A percentile compares a stretch with the other conserved stretches of the same genome.
Conservation (phyloP, 2,888 invertebrate genomes). For the Coecobrya sp. region DNA sequence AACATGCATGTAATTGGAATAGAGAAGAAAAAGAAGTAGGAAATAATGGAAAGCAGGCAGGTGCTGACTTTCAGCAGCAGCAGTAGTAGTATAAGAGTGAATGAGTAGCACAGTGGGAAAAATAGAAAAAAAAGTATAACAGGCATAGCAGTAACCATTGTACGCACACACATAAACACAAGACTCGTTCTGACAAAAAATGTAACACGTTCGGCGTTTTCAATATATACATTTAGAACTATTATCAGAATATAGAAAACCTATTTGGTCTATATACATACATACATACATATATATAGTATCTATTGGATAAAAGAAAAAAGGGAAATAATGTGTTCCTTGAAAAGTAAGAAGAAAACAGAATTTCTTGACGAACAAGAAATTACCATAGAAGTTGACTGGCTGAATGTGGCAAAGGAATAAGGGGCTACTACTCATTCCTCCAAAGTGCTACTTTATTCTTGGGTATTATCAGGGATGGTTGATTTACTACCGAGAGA, state of each 20-base stretch:
- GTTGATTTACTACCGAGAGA: slow-evolving; percentile 72
- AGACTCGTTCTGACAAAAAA: slow-evolving; percentile 2
- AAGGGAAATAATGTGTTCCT: slow-evolving; percentile 48
- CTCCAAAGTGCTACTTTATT: slow-evolving; percentile 65
- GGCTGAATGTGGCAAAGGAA: not conserved
- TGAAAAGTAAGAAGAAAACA: not conserved
- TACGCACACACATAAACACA: slow-evolving; percentile 1
- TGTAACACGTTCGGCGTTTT: slow-evolving; percentile 21
- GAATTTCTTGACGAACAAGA: slow-evolving; percentile 36
- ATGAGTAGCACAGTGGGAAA: slow-evolving; percentile 40
- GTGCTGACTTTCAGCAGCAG: slow-evolving; percentile 64
- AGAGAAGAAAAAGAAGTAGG: slow-evolving; percentile 17
- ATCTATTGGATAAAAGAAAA: slow-evolving; percentile 34
- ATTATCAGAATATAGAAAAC: not conserved
- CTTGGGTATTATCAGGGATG: slow-evolving; percentile 66
- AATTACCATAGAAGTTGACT: slow-evolving; percentile 58
- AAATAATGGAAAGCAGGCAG: slow-evolving; percentile 68
- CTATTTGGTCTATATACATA: slow-evolving; percentile 12
- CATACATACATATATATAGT: too few species aligned
- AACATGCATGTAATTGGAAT: slow-evolving; percentile 78
- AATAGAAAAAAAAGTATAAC: not conserved
- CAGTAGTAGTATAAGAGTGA: not conserved
- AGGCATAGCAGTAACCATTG: not conserved
- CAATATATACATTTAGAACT: slow-evolving; percentile 6
- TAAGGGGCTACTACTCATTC: slow-evolving; percentile 56